These are phyloP conservation scores for Gymnodraco acuticeps DNA, from an alignment of 2,797 vertebrate species.

Conservation along the genomic window DNA sequence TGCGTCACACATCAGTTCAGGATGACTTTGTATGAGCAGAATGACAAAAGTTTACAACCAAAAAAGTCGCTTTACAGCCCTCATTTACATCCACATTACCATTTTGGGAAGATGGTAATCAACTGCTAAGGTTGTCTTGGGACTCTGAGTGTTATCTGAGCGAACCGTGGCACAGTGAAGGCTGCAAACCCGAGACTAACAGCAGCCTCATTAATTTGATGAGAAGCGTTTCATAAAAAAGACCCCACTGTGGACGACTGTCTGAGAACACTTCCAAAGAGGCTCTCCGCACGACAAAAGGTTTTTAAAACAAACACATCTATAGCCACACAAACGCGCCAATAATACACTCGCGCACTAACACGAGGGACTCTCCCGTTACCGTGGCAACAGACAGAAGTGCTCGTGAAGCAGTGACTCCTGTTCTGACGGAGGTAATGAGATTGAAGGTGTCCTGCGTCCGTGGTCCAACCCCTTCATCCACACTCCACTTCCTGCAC, in stretches of 20 bases:
- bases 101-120: not conserved
- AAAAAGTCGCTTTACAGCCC: not conserved
- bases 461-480: not conserved
- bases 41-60: not conserved
- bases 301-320: slow-evolving; percentile 40
- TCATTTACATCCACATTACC: slow-evolving; percentile 1
- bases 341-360: slow-evolving; percentile 26
- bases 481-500: not conserved
- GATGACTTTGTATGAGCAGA: not conserved
- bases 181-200: slow-evolving; percentile 39
- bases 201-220: slow-evolving; percentile 44
- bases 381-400: slow-evolving; percentile 66
- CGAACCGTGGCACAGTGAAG: slow-evolving; percentile 8
- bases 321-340: slow-evolving; percentile 12
- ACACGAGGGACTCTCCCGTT: slow-evolving; percentile 51
- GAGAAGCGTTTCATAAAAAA: slow-evolving; percentile 47
- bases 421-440: slow-evolving; percentile 55
- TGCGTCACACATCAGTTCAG: no score
- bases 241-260: slow-evolving; percentile 22
- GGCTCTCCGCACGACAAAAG: slow-evolving; percentile 12
- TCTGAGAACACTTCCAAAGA: slow-evolving; percentile 12
- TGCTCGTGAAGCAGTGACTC: slow-evolving; percentile 46
- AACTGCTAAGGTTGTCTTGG: slow-evolving; percentile 26
- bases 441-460: slow-evolving; percentile 43
- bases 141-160: slow-evolving; percentile 25